A percentile compares a stretch with the other conserved stretches of the same genome.
Conservation (phyloP, 2,888 invertebrate genomes). For the Malacosoma neustria region DNA sequence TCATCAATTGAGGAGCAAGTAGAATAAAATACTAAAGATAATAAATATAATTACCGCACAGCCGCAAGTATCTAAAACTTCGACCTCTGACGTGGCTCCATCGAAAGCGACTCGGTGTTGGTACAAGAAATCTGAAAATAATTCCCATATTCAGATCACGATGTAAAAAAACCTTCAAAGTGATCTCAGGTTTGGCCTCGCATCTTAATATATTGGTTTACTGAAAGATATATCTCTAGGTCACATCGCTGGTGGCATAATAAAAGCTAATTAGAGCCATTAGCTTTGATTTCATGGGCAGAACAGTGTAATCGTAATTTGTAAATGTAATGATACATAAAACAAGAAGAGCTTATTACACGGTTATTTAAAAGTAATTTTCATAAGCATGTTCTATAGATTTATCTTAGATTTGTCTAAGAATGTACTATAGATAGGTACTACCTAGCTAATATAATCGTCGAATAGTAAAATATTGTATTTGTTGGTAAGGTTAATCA, state of each 20-base stretch:
- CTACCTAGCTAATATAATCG: too few relatives aligned
- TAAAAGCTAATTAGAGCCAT: not conserved
- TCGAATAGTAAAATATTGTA: too few relatives aligned
- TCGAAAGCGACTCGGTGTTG: constrained; percentile 85
- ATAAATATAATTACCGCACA: constrained; percentile 78
- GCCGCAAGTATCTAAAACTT: constrained; percentile 85
- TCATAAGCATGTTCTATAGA: too few relatives aligned
- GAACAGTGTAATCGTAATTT: too few relatives aligned
- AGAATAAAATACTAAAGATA: too few relatives aligned
- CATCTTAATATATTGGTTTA: constrained; percentile 26
- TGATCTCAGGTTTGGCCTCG: constrained; percentile 16
- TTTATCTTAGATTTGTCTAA: too few relatives aligned
- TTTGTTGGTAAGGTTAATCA: too few relatives aligned
- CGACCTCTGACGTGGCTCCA: constrained; percentile 83
- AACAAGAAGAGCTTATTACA: too few relatives aligned
- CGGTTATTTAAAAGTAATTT: too few relatives aligned
- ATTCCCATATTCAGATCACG: constrained; percentile 1
- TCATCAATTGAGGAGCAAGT: too few relatives aligned
- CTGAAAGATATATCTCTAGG: constrained; percentile 44
- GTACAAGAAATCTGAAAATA: constrained; percentile 82
- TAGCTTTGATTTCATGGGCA: not conserved
- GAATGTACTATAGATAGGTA: too few relatives aligned
- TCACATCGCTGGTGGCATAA: constrained; percentile 28
- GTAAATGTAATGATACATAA: too few relatives aligned
- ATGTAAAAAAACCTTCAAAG: not conserved